Percentiles rank a stretch among this genome's conserved stretches.
phyloP scores from a whole-genome alignment of 1,140 invertebrate genomes.

The Hydropsyche tenuis region DNA sequence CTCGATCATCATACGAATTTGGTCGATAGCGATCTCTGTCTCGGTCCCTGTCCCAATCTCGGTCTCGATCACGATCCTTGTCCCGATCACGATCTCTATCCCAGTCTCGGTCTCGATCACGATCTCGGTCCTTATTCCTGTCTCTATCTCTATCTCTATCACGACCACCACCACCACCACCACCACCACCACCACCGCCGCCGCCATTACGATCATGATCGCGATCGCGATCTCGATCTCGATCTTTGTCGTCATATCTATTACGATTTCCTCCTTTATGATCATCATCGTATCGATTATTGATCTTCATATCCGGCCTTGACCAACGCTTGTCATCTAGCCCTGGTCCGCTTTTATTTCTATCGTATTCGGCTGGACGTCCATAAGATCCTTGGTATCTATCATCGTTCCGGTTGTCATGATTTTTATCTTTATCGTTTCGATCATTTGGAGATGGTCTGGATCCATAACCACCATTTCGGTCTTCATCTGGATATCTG shows the following conservation, averaged over 20 bases:
- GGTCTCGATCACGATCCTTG: constrained; percentile 35
- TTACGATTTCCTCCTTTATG: constrained; percentile 40
- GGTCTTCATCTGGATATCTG: constrained; percentile 46
- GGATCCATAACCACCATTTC: constrained; percentile 32
- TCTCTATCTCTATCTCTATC: constrained; percentile 33
- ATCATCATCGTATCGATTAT: constrained; percentile 39
- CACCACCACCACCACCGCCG: constrained; percentile 49
- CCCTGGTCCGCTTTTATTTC: constrained; percentile 48
- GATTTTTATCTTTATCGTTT: constrained; percentile 40
- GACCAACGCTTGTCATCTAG: constrained; percentile 43
- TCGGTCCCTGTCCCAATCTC: constrained; percentile 28
- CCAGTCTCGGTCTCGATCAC: constrained; percentile 38
- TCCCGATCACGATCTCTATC: constrained; percentile 36
- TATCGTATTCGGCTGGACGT: constrained; percentile 42
- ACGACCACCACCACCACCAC: constrained; percentile 44
- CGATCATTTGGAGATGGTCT: constrained; percentile 29
- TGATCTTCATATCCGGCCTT: constrained; percentile 37
- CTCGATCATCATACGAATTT: constrained; percentile 27
- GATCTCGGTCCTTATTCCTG: constrained; percentile 21
- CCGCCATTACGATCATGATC: constrained; percentile 16
- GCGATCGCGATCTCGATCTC: constrained; percentile 52
- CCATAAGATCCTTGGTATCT: constrained; percentile 44
- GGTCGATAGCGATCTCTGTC: constrained; percentile 37
- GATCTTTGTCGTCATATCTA: constrained; percentile 34
- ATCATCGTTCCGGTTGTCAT: constrained; percentile 43